These are phyloP conservation scores for Megaptera novaeangliae DNA, from an alignment of 2,113 vertebrate species.

Conservation along the genomic window DNA sequence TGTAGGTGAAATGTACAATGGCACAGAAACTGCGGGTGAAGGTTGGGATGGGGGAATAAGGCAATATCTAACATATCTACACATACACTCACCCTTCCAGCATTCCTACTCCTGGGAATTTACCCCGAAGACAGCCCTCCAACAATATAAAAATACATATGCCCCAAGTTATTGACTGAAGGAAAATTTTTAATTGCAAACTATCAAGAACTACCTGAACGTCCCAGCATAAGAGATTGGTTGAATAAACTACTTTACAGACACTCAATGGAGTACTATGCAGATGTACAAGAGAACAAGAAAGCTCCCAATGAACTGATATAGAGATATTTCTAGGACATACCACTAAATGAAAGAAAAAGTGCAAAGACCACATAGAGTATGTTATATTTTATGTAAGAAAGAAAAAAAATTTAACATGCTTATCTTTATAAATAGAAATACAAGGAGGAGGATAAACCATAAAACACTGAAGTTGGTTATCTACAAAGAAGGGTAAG, in stretches of 20 bases:
- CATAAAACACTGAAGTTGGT: not conserved
- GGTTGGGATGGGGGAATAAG: fast-evolving
- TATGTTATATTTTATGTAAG: not conserved
- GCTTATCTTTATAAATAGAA: not conserved
- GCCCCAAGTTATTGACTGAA: not conserved
- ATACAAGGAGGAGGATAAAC: not conserved
- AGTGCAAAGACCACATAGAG: not conserved
- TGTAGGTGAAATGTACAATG: not conserved
- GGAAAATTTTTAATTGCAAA: not conserved
- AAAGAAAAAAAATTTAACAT: not conserved
- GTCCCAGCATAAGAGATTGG: not conserved
- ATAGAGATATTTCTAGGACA: not conserved
- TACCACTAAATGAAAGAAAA: not conserved
- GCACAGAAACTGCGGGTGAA: not conserved
- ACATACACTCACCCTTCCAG: not conserved
- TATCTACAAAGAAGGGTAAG: not conserved
- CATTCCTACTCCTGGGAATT: not conserved
- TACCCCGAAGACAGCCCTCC: not conserved
- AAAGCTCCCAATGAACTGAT: not conserved
- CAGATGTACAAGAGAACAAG: not conserved
- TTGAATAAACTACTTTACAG: not conserved
- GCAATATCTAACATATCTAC: not conserved
- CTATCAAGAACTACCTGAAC: not conserved
- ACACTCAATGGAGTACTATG: not conserved
- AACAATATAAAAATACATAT: not conserved